These are phyloP conservation scores for Hesperia comma DNA, from an alignment of 2,888 invertebrate genomes.

Conservation along the genomic window DNA sequence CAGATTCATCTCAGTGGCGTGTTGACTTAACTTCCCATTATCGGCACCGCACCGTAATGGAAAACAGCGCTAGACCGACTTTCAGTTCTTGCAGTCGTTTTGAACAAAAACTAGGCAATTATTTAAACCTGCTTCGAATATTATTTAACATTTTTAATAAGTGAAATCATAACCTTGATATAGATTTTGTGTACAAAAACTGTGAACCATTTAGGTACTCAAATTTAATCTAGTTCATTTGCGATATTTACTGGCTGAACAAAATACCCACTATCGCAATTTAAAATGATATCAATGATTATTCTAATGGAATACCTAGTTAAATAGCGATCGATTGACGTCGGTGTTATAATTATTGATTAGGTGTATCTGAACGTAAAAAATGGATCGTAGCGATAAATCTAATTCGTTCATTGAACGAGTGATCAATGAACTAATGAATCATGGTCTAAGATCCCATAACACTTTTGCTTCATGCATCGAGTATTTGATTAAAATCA, in stretches of 20 bases:
- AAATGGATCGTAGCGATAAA: not conserved
- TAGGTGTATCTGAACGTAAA: not conserved
- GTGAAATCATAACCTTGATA: not conserved
- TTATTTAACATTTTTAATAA: constrained; percentile 1
- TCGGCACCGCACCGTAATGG: constrained; percentile 31
- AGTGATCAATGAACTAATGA: too few relatives aligned
- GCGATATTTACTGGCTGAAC: not conserved
- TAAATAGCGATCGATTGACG: not conserved
- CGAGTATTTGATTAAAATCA: too few relatives aligned
- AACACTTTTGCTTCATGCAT: too few relatives aligned
- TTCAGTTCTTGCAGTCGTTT: not conserved
- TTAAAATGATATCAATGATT: not conserved
- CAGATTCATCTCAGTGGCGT: constrained; percentile 29
- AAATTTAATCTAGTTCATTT: not conserved
- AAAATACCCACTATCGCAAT: not conserved
- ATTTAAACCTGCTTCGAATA: not conserved
- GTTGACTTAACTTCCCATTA: constrained; percentile 32
- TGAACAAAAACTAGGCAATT: not conserved
- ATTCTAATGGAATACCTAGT: not conserved
- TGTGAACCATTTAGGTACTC: not conserved
- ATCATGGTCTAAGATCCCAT: too few relatives aligned
- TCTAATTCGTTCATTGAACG: not conserved
- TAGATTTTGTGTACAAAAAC: not conserved
- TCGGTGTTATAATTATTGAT: not conserved
- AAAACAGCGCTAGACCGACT: constrained; percentile 11